These are phyloP conservation scores for Falco peregrinus DNA, from an alignment of 2,797 vertebrate genomes.

Conservation along the genomic window DNA sequence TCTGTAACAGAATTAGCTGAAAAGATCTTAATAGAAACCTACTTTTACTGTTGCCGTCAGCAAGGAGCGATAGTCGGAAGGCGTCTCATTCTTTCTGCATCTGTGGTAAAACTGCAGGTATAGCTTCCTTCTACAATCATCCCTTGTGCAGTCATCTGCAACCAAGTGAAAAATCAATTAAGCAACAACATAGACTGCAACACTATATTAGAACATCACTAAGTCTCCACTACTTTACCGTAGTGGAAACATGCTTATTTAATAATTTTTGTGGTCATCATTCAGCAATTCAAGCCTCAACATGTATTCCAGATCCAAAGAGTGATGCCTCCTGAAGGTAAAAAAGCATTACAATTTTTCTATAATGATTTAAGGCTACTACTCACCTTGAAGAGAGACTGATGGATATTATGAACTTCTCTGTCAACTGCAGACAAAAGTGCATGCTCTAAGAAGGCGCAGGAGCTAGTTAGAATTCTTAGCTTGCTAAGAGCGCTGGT, in stretches of 20 bases:
- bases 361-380: neutral
- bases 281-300: neutral
- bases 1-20: neutral
- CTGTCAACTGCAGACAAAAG: neutral
- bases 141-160: slow-evolving; percentile 43
- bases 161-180: slow-evolving; percentile 42
- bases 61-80: slow-evolving; percentile 73
- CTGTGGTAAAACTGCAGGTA: slow-evolving; percentile 79
- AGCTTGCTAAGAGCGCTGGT: slow-evolving; percentile 74
- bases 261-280: neutral
- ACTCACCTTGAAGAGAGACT: neutral
- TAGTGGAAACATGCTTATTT: neutral
- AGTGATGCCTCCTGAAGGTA: neutral
- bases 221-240: neutral
- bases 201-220: neutral
- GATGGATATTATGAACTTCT: neutral
- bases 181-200: neutral
- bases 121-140: slow-evolving; percentile 69
- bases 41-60: slow-evolving; percentile 52
- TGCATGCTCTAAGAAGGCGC: neutral
- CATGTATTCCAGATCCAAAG: neutral
- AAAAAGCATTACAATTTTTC: neutral
- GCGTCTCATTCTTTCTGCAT: slow-evolving; percentile 76
- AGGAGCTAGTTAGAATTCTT: slow-evolving; percentile 6
- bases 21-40: slow-evolving; percentile 49